phyloP scores from a whole-genome alignment of 2,888 invertebrate species.

The Boloria selene region DNA sequence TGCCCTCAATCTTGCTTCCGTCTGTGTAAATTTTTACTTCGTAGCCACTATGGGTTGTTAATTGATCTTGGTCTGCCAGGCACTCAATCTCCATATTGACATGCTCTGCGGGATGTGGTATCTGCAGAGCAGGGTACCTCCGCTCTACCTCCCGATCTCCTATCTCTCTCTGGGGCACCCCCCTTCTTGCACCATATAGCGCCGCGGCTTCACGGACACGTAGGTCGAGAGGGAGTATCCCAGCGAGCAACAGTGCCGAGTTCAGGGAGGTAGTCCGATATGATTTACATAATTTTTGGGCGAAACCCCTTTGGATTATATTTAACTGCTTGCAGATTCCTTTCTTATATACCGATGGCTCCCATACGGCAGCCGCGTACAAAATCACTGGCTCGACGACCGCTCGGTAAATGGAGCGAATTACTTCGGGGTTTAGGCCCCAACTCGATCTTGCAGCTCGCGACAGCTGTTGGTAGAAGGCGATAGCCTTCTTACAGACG shows the following conservation, averaged over 20 bases:
- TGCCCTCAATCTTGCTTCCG: background rate
- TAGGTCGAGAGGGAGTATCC: too few species aligned
- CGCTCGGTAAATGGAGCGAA: background rate
- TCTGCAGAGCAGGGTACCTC: too few species aligned
- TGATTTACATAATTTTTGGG: background rate
- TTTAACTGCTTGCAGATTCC: background rate
- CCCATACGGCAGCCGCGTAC: too few species aligned
- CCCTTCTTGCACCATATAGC: too few species aligned
- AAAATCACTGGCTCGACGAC: background rate
- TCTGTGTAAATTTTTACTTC: background rate
- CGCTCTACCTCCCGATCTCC: too few species aligned
- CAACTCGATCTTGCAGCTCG: background rate
- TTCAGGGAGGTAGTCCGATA: background rate
- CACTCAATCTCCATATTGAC: too few species aligned
- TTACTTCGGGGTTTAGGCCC: background rate
- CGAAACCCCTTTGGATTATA: background rate
- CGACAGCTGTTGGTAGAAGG: background rate
- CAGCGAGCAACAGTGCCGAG: too few species aligned
- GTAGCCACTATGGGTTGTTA: background rate
- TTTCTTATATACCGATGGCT: too few species aligned
- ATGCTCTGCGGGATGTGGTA: background rate
- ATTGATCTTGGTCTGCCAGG: background rate
- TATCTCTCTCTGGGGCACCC: too few species aligned
- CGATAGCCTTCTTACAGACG: background rate
- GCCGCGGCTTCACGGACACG: too few species aligned